Percentiles rank a stretch among this genome's conserved stretches.
These are phyloP conservation scores for Knipowitschia caucasica DNA, from an alignment of 2,797 vertebrate genomes.

Conservation along the genomic window DNA sequence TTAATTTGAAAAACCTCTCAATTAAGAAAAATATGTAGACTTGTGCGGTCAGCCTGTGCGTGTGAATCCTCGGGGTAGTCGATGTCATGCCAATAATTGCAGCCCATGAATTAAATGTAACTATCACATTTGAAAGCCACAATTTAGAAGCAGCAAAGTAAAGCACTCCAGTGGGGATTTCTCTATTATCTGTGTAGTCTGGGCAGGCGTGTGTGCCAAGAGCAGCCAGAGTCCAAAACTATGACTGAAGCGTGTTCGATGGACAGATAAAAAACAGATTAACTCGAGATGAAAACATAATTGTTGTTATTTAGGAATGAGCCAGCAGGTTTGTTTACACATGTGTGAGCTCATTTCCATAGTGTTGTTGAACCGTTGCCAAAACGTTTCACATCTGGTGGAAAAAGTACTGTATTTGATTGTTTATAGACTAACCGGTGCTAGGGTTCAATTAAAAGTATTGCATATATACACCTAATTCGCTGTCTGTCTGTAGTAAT, in stretches of 20 bases:
- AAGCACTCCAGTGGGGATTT: constrained; percentile 33
- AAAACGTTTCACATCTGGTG: constrained; percentile 37
- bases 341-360: constrained; percentile 50
- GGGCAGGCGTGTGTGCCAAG: constrained; percentile 24
- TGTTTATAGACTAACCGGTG: background rate
- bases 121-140: constrained; percentile 32
- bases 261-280: constrained; percentile 62
- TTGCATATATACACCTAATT: no score
- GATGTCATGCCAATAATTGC: constrained; percentile 47
- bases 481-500: no score
- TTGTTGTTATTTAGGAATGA: constrained; percentile 58
- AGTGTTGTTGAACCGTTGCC: constrained; percentile 17
- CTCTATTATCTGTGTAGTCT: constrained; percentile 49
- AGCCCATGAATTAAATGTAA: constrained; percentile 37
- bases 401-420: constrained; percentile 17
- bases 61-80: constrained; percentile 23
- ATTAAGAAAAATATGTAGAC: background rate
- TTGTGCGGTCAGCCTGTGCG: constrained; percentile 17
- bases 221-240: constrained; percentile 23
- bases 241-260: constrained; percentile 42
- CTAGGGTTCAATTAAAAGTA: background rate
- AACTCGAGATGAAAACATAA: constrained; percentile 62
- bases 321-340: constrained; percentile 62
- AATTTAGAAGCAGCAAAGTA: constrained; percentile 28
- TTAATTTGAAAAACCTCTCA: background rate